Percentiles rank a stretch among this genome's conserved stretches.
phyloP scores from a whole-genome alignment of 2,888 invertebrate species.

The Chrysomela aeneicollis region DNA sequence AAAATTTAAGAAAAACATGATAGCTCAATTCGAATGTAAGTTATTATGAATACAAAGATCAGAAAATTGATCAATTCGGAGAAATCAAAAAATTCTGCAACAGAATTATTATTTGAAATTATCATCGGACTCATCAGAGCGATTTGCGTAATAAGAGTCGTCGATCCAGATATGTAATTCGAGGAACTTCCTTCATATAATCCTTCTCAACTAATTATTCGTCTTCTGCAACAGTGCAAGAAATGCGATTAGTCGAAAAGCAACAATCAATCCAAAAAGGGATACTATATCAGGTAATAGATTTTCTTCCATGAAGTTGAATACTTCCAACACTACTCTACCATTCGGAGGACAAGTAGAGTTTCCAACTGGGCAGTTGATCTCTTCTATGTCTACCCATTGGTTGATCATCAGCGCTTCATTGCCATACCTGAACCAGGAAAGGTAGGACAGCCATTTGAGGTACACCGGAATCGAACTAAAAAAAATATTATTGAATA shows the following conservation, averaged over 20 bases:
- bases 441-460: slow-evolving; percentile 85
- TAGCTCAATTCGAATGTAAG: too few relatives aligned
- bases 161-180: too few relatives aligned
- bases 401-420: slow-evolving; percentile 90
- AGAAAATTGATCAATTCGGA: too few relatives aligned
- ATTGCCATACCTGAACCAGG: slow-evolving; percentile 93
- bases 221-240: slow-evolving; percentile 76
- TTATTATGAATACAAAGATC: too few relatives aligned
- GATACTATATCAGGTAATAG: slow-evolving; percentile 76
- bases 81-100: too few relatives aligned
- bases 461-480: slow-evolving; percentile 87
- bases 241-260: slow-evolving; percentile 80
- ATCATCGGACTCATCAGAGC: too few relatives aligned
- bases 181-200: too few relatives aligned
- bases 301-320: slow-evolving; percentile 77
- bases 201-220: slow-evolving; percentile 59
- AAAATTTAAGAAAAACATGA: too few relatives aligned
- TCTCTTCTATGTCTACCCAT: slow-evolving; percentile 81
- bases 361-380: slow-evolving; percentile 75
- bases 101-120: too few relatives aligned
- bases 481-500: slow-evolving; percentile 33
- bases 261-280: slow-evolving; percentile 74
- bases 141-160: too few relatives aligned
- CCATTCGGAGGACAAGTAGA: slow-evolving; percentile 82
- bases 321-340: slow-evolving; percentile 77